phyloP scores from a whole-genome alignment of 2,888 invertebrate species.

The Agonopterix arenella region DNA sequence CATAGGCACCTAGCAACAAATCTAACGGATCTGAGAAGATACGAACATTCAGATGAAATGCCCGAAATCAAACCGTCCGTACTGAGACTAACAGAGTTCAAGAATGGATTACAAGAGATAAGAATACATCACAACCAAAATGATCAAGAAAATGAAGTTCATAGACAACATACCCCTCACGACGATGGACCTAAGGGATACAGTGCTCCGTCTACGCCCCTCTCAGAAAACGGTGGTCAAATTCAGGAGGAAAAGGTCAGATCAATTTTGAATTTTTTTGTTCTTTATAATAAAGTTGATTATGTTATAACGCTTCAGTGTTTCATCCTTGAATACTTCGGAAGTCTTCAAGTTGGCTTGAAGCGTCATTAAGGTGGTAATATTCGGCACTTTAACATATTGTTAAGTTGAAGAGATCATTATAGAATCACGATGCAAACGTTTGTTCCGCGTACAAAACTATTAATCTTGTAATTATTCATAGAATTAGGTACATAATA shows the following conservation, averaged over 20 bases:
- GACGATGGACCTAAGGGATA: slow-evolving; percentile 69
- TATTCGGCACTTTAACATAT: slow-evolving; percentile 45
- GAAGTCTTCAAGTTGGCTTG: slow-evolving; percentile 51
- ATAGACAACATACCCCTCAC: slow-evolving; percentile 65
- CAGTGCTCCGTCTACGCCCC: slow-evolving; percentile 70
- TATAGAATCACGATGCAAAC: slow-evolving; percentile 54
- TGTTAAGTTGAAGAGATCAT: slow-evolving; percentile 49
- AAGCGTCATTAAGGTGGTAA: slow-evolving; percentile 43
- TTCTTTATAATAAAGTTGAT: not conserved
- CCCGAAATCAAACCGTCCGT: slow-evolving; percentile 72
- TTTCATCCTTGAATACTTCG: slow-evolving; percentile 60
- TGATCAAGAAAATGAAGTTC: slow-evolving; percentile 66
- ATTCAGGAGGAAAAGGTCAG: slow-evolving; percentile 72
- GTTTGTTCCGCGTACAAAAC: slow-evolving; percentile 54
- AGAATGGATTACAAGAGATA: slow-evolving; percentile 64
- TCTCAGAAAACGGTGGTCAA: slow-evolving; percentile 70
- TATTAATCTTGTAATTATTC: slow-evolving; percentile 55
- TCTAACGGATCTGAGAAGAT: slow-evolving; percentile 65
- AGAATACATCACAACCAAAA: slow-evolving; percentile 36
- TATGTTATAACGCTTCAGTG: not conserved
- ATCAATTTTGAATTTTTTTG: slow-evolving; percentile 16
- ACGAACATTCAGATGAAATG: slow-evolving; percentile 69
- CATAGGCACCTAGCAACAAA: slow-evolving; percentile 68
- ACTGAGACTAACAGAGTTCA: slow-evolving; percentile 68
- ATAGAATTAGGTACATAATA: slow-evolving; percentile 17